Percentiles rank a stretch among this genome's conserved stretches.
Evolutionary conservation across 1,140 invertebrate species (phyloP).

Genomic region (Pomacea maculata): DNA sequence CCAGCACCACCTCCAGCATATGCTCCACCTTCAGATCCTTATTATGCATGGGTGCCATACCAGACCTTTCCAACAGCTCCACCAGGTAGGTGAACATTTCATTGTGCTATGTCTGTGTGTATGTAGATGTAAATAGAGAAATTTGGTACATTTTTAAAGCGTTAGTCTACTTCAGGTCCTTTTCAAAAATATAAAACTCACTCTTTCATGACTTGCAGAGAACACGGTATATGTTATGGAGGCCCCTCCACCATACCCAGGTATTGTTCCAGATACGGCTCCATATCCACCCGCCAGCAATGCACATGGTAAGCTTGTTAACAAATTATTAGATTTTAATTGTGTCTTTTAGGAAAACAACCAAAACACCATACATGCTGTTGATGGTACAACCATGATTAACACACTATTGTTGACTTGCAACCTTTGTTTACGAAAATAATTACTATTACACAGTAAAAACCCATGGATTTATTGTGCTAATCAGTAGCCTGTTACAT

Average conservation of each 20-base stretch:
- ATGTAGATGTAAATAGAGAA: no score
- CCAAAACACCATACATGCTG: no score
- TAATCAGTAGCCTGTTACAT: no score
- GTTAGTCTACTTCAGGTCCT: neutral
- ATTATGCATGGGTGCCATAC: conserved; percentile 91
- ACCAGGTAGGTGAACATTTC: conserved; percentile 68
- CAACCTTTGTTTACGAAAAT: no score
- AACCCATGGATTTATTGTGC: no score
- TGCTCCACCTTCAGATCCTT: conserved; percentile 78
- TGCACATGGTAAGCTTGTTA: conserved; percentile 25
- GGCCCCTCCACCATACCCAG: conserved; percentile 94
- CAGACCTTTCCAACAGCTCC: conserved; percentile 76
- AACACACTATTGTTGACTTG: no score
- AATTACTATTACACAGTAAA: no score
- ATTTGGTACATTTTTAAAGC: no score
- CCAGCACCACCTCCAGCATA: conserved; percentile 92
- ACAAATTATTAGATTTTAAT: no score
- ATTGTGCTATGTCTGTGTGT: neutral
- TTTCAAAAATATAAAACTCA: neutral
- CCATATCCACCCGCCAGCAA: conserved; percentile 35
- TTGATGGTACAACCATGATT: no score
- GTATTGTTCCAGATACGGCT: conserved; percentile 70
- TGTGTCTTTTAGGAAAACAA: no score
- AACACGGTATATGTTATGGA: conserved; percentile 90
- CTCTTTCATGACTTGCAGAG: conserved; percentile 66